These are phyloP conservation scores for Spilosoma lubricipeda DNA, from an alignment of 2,888 invertebrate species.

Conservation along the genomic window DNA sequence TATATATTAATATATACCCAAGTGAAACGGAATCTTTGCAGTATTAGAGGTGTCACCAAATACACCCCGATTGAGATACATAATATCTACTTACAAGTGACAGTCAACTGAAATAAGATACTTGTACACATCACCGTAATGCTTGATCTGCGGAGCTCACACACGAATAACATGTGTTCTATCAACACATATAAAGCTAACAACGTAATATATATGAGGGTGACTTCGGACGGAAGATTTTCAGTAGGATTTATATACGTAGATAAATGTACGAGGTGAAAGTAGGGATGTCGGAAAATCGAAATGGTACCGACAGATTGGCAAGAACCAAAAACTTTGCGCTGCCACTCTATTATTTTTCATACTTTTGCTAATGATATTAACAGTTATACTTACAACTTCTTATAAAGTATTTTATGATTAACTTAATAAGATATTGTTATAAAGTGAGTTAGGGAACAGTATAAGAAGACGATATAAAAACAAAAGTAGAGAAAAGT, in stretches of 20 bases:
- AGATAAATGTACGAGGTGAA: conserved; percentile 46
- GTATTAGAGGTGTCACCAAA: conserved; percentile 33
- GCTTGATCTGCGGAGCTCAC: conserved; percentile 57
- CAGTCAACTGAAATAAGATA: conserved; percentile 38
- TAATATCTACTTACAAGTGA: conserved; percentile 20
- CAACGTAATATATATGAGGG: conserved; percentile 53
- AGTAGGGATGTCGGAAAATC: conserved; percentile 42
- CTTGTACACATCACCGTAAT: conserved; percentile 54
- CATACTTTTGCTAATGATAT: conserved; percentile 24
- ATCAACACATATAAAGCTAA: conserved; percentile 47
- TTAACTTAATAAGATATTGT: conserved; percentile 59
- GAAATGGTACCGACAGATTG: conserved; percentile 41
- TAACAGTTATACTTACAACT: conserved; percentile 40
- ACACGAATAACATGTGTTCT: conserved; percentile 58
- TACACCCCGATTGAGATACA: conserved; percentile 25
- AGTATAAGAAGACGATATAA: conserved; percentile 70
- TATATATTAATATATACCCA: neutral
- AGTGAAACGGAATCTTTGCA: conserved; percentile 13
- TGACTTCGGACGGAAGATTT: conserved; percentile 50
- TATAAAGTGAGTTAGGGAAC: conserved; percentile 70
- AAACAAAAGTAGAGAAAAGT: conserved; percentile 73
- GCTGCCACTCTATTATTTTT: conserved; percentile 23
- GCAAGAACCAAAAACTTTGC: conserved; percentile 32
- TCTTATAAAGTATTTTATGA: conserved; percentile 43
- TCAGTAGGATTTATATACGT: conserved; percentile 49